These are phyloP conservation scores for Malacoctenus gilli DNA, from an alignment of 2,797 vertebrate species.

Conservation along the genomic window DNA sequence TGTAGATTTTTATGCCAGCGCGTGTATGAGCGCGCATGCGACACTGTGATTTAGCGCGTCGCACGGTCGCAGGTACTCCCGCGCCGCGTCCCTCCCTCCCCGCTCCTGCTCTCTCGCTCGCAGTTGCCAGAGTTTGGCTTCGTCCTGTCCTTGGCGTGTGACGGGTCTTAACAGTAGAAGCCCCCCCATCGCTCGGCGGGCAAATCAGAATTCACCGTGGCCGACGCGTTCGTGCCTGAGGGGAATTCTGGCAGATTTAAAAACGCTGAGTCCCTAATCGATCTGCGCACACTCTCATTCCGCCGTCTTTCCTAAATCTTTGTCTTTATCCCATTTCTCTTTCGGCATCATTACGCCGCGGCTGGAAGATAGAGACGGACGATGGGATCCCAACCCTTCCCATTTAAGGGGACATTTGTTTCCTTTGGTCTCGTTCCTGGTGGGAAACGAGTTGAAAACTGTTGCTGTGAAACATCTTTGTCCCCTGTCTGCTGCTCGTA, in stretches of 20 bases:
- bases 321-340: constrained; percentile 73
- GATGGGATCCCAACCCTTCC: constrained; percentile 59
- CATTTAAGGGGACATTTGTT: constrained; percentile 69
- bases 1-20: constrained; percentile 33
- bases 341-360: constrained; percentile 57
- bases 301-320: constrained; percentile 72
- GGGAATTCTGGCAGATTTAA: constrained; percentile 75
- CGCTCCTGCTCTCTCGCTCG: constrained; percentile 9
- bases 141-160: constrained; percentile 72
- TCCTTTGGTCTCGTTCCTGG: constrained; percentile 56
- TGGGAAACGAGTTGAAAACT: constrained; percentile 45
- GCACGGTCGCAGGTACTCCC: constrained; percentile 13
- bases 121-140: constrained; percentile 34
- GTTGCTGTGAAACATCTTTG: constrained; percentile 43
- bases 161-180: constrained; percentile 66
- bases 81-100: constrained; percentile 8
- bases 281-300: constrained; percentile 69
- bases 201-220: constrained; percentile 70
- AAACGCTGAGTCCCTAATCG: constrained; percentile 76
- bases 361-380: constrained; percentile 70
- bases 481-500: constrained; percentile 36
- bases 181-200: constrained; percentile 52
- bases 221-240: constrained; percentile 64
- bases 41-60: constrained; percentile 27
- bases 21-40: neutral